Base-by-base conservation (phyloP, 2,888 invertebrate genomes). In the Teleogryllus oceanicus region DNA sequence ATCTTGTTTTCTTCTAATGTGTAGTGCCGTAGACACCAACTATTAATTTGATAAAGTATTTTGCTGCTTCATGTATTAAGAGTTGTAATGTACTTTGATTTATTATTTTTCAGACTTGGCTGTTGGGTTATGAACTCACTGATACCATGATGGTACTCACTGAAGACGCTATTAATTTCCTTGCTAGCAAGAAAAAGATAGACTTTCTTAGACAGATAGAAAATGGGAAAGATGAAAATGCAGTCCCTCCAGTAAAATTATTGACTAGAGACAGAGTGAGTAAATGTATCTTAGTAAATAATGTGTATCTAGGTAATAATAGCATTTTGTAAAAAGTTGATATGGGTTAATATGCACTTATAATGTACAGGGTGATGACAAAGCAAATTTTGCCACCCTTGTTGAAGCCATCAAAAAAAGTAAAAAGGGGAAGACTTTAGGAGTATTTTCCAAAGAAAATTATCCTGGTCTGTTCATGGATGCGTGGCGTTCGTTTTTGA, bases 101-200 rank as follows among this genome's bases (percentile, higher is more conserved):
- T 77, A n/a, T 74, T 16, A 51, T 21, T 78, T 83, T 87, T 89
- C 87, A 96, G 94, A 95, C 95, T 80, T 99, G 99, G 99, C 91
- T 99, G 79, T 93, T 99, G 86, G 97, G 97, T 78, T 98, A 99
- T 87, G 99, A 99, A 87, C 89, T 99, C 79, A 94, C 97, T 0
- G 99, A 99, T 86, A 98, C 98, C 0, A 93, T 99, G 80, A 95
- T 97, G 89, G 92, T 99, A 11, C 90, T 99, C 82, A 94, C 96
- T 75, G 93, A 96, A 84, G 92, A 94, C 76, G 92, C 92, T 74
- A 94, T 98, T 83, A 93, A 94, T 85, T 96, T 99, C 85, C 89
- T 99, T 81, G 96, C 98, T 1, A 98, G 98, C 86, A 98, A 97
- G 88, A 98, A 98, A 89, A 99, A 99, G 88, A 96, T 98, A 83